Percentiles rank a stretch among this genome's conserved stretches.
phyloP scores from a whole-genome alignment of 2,113 vertebrate species.

The Xenopus borealis region DNA sequence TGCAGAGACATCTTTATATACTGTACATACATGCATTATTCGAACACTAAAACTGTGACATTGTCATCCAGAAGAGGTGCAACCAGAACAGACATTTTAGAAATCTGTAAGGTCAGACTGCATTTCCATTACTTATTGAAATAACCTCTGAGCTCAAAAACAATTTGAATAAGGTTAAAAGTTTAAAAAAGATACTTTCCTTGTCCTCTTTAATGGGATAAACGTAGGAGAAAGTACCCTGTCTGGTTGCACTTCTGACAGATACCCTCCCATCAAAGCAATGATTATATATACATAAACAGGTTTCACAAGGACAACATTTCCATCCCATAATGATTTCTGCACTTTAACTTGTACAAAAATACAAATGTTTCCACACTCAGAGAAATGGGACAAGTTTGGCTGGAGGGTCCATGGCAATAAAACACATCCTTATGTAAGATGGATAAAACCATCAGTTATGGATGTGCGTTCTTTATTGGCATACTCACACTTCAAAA shows the following conservation, averaged over 20 bases:
- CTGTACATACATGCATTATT: constrained; percentile 29
- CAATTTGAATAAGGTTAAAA: too few species aligned
- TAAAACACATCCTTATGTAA: too few species aligned
- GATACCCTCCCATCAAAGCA: constrained; percentile 12
- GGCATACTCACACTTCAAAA: too few species aligned
- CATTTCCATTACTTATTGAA: not conserved
- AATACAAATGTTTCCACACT: too few species aligned
- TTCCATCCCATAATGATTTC: constrained; percentile 14
- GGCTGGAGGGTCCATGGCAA: too few species aligned
- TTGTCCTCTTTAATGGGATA: too few species aligned
- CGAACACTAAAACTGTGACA: not conserved
- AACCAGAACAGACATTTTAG: constrained; percentile 15
- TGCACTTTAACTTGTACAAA: constrained; percentile 19
- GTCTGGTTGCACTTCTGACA: constrained; percentile 39
- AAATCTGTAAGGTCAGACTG: not conserved
- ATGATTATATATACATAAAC: constrained; percentile 26
- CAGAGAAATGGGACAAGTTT: too few species aligned
- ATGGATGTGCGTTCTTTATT: too few species aligned
- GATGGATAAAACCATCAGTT: too few species aligned
- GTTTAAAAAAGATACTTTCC: too few species aligned
- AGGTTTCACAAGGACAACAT: constrained; percentile 36
- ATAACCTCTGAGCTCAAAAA: too few species aligned
- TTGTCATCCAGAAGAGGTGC: constrained; percentile 25
- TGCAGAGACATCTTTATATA: constrained; percentile 26
- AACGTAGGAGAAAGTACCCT: not conserved